Conservation (phyloP, 2,888 invertebrate species). For the Acronicta alni region DNA sequence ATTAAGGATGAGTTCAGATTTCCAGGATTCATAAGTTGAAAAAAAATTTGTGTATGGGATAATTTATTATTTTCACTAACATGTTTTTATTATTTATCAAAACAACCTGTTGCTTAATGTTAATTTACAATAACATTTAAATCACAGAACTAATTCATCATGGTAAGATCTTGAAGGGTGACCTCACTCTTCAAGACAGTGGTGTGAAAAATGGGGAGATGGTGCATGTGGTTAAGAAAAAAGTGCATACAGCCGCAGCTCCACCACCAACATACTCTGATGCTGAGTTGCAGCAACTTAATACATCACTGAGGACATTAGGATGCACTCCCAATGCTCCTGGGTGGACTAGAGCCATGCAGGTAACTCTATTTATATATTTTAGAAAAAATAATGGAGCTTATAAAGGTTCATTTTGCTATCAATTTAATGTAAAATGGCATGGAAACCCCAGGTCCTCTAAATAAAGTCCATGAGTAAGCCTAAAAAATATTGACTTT, state of each 20-base stretch:
- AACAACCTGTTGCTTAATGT: no score
- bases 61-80: no score
- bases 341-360: constrained; percentile 91
- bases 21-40: no score
- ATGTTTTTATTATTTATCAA: no score
- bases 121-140: no score
- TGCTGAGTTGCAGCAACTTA: constrained; percentile 90
- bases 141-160: constrained; percentile 87
- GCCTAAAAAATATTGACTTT: not conserved
- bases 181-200: constrained; percentile 89
- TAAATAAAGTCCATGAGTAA: no score
- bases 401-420: no score
- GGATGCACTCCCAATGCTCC: constrained; percentile 88
- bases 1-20: no score
- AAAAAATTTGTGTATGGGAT: no score
- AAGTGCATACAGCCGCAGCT: constrained; percentile 68
- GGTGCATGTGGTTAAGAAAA: constrained; percentile 89
- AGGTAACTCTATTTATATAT: constrained; percentile 75
- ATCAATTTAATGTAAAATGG: no score
- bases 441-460: no score
- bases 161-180: constrained; percentile 91
- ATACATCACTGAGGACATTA: constrained; percentile 90
- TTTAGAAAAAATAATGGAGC: no score
- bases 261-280: constrained; percentile 87
- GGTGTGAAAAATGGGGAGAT: constrained; percentile 90